These are phyloP conservation scores for Hydrolagus affinis DNA, from an alignment of 2,113 vertebrate species.

Conservation along the genomic window DNA sequence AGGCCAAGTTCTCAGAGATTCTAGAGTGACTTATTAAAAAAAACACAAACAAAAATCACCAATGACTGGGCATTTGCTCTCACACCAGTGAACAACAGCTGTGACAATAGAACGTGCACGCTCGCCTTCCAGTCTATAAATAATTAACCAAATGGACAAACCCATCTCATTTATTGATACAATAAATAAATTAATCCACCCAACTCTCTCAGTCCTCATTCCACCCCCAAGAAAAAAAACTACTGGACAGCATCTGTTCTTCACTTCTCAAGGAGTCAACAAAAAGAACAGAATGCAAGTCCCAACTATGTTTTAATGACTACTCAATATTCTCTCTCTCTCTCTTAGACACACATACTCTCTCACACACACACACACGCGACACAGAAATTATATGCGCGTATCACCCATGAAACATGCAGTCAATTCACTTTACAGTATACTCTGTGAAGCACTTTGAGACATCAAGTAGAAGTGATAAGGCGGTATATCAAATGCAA, in stretches of 20 bases:
- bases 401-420: no score
- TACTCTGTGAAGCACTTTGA: slow-evolving; percentile 7
- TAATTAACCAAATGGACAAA: background rate
- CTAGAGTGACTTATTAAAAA: no score
- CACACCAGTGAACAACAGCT: background rate
- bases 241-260: background rate
- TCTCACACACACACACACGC: background rate
- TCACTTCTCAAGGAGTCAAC: background rate
- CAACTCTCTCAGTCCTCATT: background rate
- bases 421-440: no score
- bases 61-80: background rate
- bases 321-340: background rate
- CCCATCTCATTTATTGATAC: background rate
- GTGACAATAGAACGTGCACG: background rate
- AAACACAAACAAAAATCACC: no score
- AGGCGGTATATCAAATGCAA: no score
- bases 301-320: no score
- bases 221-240: background rate
- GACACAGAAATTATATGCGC: no score
- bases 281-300: background rate
- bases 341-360: background rate
- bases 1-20: no score
- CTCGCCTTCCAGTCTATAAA: background rate
- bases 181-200: no score
- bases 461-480: no score